These are phyloP conservation scores for Pangasius sanitwongsei DNA, from an alignment of 2,797 vertebrate genomes.

Conservation along the genomic window DNA sequence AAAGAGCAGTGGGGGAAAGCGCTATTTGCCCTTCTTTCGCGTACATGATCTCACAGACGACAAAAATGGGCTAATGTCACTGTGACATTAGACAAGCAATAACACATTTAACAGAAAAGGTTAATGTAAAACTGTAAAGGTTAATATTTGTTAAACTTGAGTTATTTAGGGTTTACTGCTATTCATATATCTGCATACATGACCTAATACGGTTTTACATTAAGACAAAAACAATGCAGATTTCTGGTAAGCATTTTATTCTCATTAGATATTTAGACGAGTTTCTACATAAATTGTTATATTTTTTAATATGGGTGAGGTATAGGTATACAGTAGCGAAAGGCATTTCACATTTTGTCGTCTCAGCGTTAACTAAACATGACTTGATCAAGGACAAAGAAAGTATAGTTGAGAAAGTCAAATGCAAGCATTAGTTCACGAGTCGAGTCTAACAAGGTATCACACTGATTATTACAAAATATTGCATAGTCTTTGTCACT, in stretches of 20 bases:
- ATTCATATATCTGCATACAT: neutral
- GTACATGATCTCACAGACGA: too few species aligned
- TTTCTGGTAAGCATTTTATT: slow-evolving; percentile 38
- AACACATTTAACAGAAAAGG: neutral
- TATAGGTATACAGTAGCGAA: slow-evolving; percentile 37
- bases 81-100: neutral
- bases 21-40: neutral
- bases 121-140: neutral
- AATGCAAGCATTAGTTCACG: neutral
- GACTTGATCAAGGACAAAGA: neutral
- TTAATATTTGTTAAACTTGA: neutral
- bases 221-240: neutral
- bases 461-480: slow-evolving; percentile 2
- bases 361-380: slow-evolving; percentile 18
- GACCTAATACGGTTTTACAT: neutral
- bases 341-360: slow-evolving; percentile 33
- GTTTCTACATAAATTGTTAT: slow-evolving; percentile 16
- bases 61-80: neutral
- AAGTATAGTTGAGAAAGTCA: neutral
- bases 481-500: slow-evolving; percentile 28
- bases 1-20: too few species aligned
- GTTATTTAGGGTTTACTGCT: neutral
- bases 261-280: slow-evolving; percentile 18
- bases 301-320: slow-evolving; percentile 18
- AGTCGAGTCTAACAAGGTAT: neutral